These are phyloP conservation scores for Limonius californicus DNA, from an alignment of 1,140 invertebrate species.

Conservation along the genomic window DNA sequence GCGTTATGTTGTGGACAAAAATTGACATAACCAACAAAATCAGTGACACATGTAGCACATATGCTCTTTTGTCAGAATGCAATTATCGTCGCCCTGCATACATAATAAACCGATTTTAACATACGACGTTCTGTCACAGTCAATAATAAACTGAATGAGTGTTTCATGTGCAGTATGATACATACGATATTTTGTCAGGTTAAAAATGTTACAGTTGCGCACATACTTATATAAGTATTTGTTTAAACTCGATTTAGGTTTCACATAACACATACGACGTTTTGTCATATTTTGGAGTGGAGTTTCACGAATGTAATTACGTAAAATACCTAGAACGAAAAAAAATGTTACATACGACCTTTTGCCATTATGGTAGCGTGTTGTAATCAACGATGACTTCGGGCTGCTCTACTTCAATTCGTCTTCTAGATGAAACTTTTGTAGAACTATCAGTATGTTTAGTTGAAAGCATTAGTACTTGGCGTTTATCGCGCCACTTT, in stretches of 20 bases:
- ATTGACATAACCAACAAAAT: slow-evolving; percentile 1
- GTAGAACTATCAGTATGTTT: too few relatives aligned
- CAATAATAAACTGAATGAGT: slow-evolving; percentile 10
- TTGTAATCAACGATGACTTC: neutral
- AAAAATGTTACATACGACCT: slow-evolving; percentile 13
- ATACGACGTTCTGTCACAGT: neutral
- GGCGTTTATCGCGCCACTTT: too few relatives aligned
- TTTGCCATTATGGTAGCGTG: slow-evolving; percentile 8
- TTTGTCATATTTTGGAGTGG: neutral
- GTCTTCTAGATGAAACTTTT: too few relatives aligned
- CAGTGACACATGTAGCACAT: slow-evolving; percentile 3
- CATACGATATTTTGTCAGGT: neutral
- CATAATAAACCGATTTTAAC: neutral
- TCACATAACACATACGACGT: neutral
- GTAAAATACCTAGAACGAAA: neutral
- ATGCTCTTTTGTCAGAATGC: neutral
- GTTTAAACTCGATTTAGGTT: neutral
- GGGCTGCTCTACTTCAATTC: too few relatives aligned
- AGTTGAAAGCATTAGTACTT: too few relatives aligned
- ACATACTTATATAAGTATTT: neutral
- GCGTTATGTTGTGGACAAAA: too few relatives aligned
- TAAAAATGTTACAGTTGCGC: neutral
- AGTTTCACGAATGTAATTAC: neutral
- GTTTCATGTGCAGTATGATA: slow-evolving; percentile 2
- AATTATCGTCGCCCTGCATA: neutral